Evolutionary conservation across 2,113 vertebrate species (phyloP).

Genomic region (Orcinus orca): DNA sequence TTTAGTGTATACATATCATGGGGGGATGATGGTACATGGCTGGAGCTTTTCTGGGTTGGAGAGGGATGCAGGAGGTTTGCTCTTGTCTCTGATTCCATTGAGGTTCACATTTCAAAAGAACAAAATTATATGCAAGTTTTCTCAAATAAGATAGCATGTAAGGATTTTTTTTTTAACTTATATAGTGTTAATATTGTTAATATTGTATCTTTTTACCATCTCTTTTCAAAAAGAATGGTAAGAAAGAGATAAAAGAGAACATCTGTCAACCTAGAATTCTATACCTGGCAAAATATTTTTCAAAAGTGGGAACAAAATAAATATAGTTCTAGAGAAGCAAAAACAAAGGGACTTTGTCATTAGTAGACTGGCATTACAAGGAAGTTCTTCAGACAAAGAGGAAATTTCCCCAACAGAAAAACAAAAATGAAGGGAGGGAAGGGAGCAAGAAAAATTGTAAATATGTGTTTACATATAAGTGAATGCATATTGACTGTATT

Average conservation of each 20-base stretch:
- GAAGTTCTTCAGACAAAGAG: neutral
- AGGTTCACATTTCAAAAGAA: neutral
- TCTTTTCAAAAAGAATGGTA: neutral
- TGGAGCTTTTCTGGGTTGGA: neutral
- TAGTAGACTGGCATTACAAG: neutral
- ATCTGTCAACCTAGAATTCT: neutral
- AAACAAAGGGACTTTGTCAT: neutral
- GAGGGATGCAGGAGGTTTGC: neutral
- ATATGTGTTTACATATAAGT: neutral
- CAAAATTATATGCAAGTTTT: neutral
- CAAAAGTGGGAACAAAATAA: neutral
- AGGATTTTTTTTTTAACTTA: neutral
- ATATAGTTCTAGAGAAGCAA: neutral
- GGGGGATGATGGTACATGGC: rapidly evolving
- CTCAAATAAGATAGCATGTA: neutral
- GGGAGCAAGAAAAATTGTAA: neutral
- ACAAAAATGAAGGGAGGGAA: neutral
- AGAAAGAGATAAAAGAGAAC: neutral
- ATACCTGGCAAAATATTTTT: neutral
- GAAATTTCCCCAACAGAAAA: neutral
- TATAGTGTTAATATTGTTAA: neutral
- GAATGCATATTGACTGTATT: neutral
- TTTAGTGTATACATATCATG: neutral
- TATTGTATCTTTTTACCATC: neutral
- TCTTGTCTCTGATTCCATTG: neutral